Evolutionary conservation across 2,113 vertebrate species (phyloP).

Genomic region (Eptesicus fuscus): DNA sequence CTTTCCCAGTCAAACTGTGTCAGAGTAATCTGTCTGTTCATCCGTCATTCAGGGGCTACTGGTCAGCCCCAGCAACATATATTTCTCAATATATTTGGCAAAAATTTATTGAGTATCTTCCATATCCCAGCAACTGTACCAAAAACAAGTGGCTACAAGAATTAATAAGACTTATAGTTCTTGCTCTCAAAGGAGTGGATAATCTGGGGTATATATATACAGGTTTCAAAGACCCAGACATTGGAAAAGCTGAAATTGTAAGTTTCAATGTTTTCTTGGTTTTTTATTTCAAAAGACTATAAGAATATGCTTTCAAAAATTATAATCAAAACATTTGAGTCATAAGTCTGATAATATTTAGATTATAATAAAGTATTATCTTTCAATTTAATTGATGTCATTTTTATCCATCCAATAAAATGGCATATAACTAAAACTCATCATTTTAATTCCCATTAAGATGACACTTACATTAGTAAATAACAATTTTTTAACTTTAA

Average conservation of each 20-base stretch:
- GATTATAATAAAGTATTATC: slow-evolving; percentile 67
- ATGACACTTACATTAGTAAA: slow-evolving; percentile 42
- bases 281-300: slow-evolving; percentile 62
- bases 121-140: not conserved
- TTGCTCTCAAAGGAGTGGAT: not conserved
- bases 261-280: slow-evolving; percentile 59
- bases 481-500: not conserved
- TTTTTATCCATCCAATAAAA: slow-evolving; percentile 64
- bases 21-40: too few relatives aligned
- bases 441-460: slow-evolving; percentile 70
- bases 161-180: not conserved
- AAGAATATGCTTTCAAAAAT: slow-evolving; percentile 66
- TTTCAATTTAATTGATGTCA: slow-evolving; percentile 65
- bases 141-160: not conserved
- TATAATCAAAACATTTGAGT: slow-evolving; percentile 49
- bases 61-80: not conserved
- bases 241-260: not conserved
- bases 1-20: too few relatives aligned
- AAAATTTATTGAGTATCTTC: not conserved
- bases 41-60: too few relatives aligned
- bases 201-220: not conserved
- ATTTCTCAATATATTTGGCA: slow-evolving; percentile 14
- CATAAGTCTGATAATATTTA: slow-evolving; percentile 66
- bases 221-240: not conserved
- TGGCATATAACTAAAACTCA: slow-evolving; percentile 47